Conservation (phyloP, 1,140 invertebrate species). For the Dinoponera quadriceps region DNA sequence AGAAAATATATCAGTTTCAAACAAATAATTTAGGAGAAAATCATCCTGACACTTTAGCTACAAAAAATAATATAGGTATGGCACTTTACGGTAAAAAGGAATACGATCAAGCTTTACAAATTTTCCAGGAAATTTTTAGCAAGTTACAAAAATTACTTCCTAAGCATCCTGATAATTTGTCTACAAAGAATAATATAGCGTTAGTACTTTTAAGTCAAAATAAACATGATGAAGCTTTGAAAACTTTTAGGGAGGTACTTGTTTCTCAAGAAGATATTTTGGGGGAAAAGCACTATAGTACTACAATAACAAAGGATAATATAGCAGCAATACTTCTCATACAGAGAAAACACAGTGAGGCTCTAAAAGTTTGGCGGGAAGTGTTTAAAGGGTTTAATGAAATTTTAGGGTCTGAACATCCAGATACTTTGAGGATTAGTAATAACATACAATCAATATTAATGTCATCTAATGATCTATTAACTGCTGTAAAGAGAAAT, state of each 20-base stretch:
- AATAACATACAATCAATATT: slow-evolving; percentile 20
- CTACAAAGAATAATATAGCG: background rate
- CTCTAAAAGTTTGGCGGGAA: background rate
- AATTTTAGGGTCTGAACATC: background rate
- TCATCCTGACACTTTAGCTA: background rate
- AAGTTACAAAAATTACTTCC: too few species aligned
- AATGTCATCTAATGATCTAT: too few species aligned
- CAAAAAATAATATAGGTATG: too few species aligned
- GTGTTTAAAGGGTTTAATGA: background rate
- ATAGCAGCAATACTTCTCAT: slow-evolving; percentile 1
- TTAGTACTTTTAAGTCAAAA: background rate
- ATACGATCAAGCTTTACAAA: too few species aligned
- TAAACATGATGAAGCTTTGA: slow-evolving; percentile 9
- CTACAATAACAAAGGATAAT: background rate
- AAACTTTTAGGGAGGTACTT: background rate
- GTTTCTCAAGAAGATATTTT: background rate
- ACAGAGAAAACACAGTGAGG: too few species aligned
- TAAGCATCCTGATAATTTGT: too few species aligned
- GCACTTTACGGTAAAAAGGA: too few species aligned
- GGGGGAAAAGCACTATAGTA: background rate
- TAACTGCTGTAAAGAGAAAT: slow-evolving; percentile 7
- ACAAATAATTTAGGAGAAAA: background rate
- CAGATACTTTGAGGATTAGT: background rate
- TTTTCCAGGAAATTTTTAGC: too few species aligned
- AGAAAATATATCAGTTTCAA: too few species aligned